These are phyloP conservation scores for Heliconius cydno DNA, from an alignment of 2,888 invertebrate genomes.

Conservation along the genomic window DNA sequence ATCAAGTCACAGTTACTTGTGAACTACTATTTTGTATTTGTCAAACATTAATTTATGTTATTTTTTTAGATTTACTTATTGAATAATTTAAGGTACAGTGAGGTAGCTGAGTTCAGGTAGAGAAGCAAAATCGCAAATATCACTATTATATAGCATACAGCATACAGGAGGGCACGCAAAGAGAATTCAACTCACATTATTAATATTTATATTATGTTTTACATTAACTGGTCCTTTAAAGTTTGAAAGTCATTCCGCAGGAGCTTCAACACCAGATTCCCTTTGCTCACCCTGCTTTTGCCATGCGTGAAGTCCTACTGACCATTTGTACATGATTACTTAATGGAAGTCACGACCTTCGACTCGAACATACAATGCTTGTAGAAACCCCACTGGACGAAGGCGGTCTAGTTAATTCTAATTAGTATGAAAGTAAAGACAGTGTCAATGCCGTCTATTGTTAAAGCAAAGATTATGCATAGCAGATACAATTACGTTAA, in stretches of 20 bases:
- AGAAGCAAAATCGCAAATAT: neutral
- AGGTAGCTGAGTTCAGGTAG: neutral
- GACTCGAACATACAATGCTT: neutral
- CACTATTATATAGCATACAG: no score
- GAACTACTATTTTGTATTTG: neutral
- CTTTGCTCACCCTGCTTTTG: no score
- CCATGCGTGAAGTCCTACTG: no score
- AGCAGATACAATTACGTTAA: constrained; percentile 1
- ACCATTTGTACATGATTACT: neutral
- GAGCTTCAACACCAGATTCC: no score
- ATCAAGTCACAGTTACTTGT: constrained; percentile 3
- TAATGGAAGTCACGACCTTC: neutral
- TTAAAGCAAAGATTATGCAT: neutral
- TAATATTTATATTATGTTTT: no score
- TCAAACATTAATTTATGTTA: neutral
- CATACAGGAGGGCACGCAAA: no score
- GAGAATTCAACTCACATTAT: no score
- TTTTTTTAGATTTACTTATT: no score
- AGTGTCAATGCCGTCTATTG: constrained; percentile 22
- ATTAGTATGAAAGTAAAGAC: constrained; percentile 24
- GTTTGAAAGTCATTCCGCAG: no score
- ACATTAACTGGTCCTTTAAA: no score
- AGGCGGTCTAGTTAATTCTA: neutral
- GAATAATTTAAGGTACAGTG: neutral
- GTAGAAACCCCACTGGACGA: constrained; percentile 10